Conservation (phyloP, 2,888 invertebrate genomes). For the Anticlea derivata region DNA sequence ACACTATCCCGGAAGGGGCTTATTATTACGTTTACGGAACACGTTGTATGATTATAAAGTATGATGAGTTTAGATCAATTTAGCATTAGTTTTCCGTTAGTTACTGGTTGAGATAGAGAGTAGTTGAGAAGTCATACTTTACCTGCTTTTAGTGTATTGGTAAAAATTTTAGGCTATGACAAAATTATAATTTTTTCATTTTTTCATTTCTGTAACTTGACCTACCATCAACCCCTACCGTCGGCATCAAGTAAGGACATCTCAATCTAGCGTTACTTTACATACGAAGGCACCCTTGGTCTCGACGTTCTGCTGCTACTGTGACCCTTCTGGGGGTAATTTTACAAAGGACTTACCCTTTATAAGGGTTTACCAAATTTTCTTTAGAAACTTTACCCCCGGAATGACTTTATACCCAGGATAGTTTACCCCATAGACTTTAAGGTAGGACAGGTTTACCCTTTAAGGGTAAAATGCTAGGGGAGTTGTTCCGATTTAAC, state of each 20-base stretch:
- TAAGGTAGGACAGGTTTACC: constrained; percentile 4
- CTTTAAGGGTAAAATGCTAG: constrained; percentile 1
- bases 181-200: too few species aligned
- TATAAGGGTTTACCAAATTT: neutral
- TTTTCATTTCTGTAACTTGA: constrained; percentile 18
- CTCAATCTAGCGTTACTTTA: constrained; percentile 31
- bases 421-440: constrained; percentile 1
- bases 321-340: constrained; percentile 7
- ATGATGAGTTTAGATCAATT: too few species aligned
- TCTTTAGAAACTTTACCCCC: neutral
- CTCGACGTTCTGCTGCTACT: constrained; percentile 24
- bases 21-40: too few species aligned
- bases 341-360: neutral
- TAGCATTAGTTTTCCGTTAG: too few species aligned
- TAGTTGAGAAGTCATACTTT: too few species aligned
- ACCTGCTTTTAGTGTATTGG: neutral
- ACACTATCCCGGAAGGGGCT: too few species aligned
- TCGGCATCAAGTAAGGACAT: constrained; percentile 41
- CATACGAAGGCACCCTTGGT: constrained; percentile 43
- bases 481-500: constrained; percentile 21
- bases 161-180: too few species aligned
- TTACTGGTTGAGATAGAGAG: too few species aligned
- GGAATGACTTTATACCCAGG: neutral
- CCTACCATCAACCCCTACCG: constrained; percentile 19
- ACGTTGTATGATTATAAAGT: too few species aligned